Percentiles rank a stretch among this genome's conserved stretches.
Evolutionary conservation across 2,797 vertebrate species (phyloP).

Genomic region (Gymnothorax javanicus): DNA sequence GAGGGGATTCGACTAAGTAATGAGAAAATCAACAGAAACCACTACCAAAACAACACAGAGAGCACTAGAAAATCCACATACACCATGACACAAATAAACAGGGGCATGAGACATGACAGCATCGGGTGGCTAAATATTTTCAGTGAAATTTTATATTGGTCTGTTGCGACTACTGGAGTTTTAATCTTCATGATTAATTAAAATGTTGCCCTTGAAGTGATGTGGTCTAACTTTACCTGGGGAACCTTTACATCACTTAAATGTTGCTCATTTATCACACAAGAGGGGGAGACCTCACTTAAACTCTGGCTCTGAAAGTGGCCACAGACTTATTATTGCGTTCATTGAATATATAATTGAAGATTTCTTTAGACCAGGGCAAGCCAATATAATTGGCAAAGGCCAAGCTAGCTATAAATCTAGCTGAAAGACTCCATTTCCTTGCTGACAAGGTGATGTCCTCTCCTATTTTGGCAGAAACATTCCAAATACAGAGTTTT

Average conservation of each 20-base stretch:
- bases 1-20: too few relatives aligned
- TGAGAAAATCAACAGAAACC: too few relatives aligned
- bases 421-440: conserved; percentile 4
- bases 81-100: too few relatives aligned
- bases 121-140: neutral
- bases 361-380: conserved; percentile 26
- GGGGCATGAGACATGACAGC: too few relatives aligned
- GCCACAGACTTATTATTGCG: conserved; percentile 29
- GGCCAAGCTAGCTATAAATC: conserved; percentile 28
- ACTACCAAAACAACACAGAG: too few relatives aligned
- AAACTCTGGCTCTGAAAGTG: conserved; percentile 23
- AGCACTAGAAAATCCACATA: too few relatives aligned
- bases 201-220: neutral
- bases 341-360: conserved; percentile 30
- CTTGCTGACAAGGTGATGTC: neutral
- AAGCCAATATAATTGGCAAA: conserved; percentile 2
- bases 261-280: conserved; percentile 18
- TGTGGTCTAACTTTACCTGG: neutral
- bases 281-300: neutral
- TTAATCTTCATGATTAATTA: neutral
- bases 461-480: neutral
- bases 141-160: neutral
- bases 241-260: neutral
- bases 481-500: neutral
- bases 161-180: neutral